Percentiles rank a stretch among this genome's conserved stretches.
Evolutionary conservation across 2,888 invertebrate species (phyloP).

Genomic region (Alsophila aescularia): DNA sequence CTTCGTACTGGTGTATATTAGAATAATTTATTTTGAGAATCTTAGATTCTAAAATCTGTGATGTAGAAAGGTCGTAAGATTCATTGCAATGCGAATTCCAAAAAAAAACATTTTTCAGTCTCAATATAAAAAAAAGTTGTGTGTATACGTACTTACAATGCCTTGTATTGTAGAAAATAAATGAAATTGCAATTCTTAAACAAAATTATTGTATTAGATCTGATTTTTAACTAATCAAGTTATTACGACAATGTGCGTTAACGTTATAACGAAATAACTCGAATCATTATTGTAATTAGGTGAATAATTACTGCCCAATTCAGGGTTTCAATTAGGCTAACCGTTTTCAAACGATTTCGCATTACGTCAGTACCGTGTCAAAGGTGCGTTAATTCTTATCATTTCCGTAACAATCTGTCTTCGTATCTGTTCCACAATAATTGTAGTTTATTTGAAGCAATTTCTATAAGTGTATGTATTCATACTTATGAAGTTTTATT

Average conservation of each 20-base stretch:
- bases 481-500: no score
- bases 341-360: not conserved
- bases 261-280: not conserved
- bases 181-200: conserved; percentile 12
- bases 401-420: no score
- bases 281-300: conserved; percentile 15
- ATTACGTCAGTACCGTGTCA: no score
- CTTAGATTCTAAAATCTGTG: conserved; percentile 40
- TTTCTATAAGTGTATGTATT: no score
- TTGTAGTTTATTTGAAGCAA: no score
- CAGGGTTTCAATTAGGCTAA: conserved; percentile 9
- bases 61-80: conserved; percentile 25
- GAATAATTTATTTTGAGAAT: conserved; percentile 34
- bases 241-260: not conserved
- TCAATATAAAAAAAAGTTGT: no score
- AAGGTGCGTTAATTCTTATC: no score
- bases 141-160: not conserved
- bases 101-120: no score
- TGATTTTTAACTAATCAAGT: conserved; percentile 3
- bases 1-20: conserved; percentile 14
- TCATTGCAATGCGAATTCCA: conserved; percentile 12
- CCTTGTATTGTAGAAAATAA: not conserved
- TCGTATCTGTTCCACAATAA: no score
- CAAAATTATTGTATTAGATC: conserved; percentile 2
- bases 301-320: conserved; percentile 12